Percentiles rank a stretch among this genome's conserved stretches.
Conservation (phyloP, 2,797 vertebrate genomes). For the Alcedo atthis region DNA sequence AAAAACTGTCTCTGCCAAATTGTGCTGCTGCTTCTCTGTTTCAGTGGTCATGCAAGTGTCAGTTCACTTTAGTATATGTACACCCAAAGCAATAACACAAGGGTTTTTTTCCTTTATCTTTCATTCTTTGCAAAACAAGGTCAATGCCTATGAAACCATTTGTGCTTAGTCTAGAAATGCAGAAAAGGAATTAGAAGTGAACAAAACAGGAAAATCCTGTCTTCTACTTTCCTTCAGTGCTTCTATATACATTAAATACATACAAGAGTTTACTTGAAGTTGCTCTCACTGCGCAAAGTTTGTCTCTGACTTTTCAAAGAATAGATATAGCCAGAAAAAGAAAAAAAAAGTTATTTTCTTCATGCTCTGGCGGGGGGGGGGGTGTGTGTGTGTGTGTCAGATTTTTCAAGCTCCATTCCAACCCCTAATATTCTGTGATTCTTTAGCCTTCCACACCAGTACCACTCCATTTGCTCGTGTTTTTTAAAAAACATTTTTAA, state of each 20-base stretch:
- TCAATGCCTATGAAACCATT: background rate
- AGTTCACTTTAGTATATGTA: accelerated
- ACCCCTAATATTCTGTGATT: background rate
- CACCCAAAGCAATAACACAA: background rate
- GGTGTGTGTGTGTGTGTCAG: too few relatives aligned
- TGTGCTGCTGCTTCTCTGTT: background rate
- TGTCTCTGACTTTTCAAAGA: background rate
- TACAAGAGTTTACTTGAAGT: background rate
- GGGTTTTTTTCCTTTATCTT: accelerated
- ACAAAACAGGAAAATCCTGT: background rate
- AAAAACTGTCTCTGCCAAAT: accelerated
- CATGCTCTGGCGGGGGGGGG: too few relatives aligned
- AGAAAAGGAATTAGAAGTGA: background rate
- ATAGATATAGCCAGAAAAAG: background rate
- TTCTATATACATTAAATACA: background rate
- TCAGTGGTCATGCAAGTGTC: accelerated
- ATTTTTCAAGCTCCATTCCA: too few relatives aligned
- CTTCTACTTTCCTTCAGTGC: background rate
- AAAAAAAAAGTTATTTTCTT: too few relatives aligned
- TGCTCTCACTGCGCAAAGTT: background rate
- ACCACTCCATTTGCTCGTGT: background rate
- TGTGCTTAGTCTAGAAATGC: background rate
- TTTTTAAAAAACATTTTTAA: background rate
- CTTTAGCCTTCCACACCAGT: background rate
- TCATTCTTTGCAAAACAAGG: background rate